A percentile compares a stretch with the other conserved stretches of the same genome.
phyloP scores from a whole-genome alignment of 2,888 invertebrate species.

The Branchellion lobata region DNA sequence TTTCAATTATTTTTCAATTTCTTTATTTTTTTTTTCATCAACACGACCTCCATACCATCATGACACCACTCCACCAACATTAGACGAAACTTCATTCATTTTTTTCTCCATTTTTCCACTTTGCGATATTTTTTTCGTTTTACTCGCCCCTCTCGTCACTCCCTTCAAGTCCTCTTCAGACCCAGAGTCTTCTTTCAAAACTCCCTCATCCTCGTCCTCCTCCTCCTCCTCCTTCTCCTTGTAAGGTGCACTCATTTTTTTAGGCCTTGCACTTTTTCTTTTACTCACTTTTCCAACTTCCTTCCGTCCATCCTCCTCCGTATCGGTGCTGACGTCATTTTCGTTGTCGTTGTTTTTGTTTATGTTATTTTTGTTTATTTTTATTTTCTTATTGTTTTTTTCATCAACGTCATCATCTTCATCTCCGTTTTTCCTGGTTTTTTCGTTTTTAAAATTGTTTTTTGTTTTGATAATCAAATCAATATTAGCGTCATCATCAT shows the following conservation, averaged over 20 bases:
- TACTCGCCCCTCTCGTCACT: too few relatives aligned
- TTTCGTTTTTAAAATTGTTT: neutral
- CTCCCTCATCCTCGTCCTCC: neutral
- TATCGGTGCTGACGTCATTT: neutral
- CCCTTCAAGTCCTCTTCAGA: neutral
- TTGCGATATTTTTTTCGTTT: neutral
- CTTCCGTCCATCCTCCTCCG: neutral
- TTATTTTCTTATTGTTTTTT: neutral
- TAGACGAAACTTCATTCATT: neutral
- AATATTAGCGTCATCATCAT: too few relatives aligned
- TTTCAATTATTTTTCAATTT: neutral
- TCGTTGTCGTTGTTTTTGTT: neutral
- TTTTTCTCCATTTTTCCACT: neutral
- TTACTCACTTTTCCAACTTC: constrained; percentile 54
- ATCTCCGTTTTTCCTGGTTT: neutral
- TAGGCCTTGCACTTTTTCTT: constrained; percentile 91
- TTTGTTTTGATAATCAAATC: neutral
- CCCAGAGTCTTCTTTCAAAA: constrained; percentile 3
- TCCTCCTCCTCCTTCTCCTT: too few relatives aligned
- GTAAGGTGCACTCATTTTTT: constrained; percentile 60
- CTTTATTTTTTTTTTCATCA: constrained; percentile 6
- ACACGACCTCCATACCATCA: neutral
- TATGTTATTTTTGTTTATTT: constrained; percentile 21
- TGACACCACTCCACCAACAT: neutral
- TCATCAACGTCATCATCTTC: neutral